Percentiles rank a stretch among this genome's conserved stretches.
Evolutionary conservation across 2,888 invertebrate species (phyloP).

Genomic region (Dione vanillae): DNA sequence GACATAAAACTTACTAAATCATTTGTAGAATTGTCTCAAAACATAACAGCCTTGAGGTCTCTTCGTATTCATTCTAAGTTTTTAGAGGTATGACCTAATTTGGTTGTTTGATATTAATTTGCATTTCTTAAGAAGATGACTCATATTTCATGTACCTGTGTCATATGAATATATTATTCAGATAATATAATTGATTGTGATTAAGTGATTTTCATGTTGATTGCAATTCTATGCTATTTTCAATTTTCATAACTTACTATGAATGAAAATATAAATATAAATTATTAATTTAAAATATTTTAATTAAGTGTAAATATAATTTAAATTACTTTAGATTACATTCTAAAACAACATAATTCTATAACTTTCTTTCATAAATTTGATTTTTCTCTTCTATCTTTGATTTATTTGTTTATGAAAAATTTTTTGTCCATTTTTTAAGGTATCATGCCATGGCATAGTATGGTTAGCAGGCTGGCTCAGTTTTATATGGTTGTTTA

Average conservation of each 20-base stretch:
- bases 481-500: conserved; percentile 90
- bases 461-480: conserved; percentile 92
- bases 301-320: too few relatives aligned
- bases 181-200: not conserved
- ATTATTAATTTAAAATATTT: too few relatives aligned
- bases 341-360: too few relatives aligned
- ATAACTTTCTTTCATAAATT: too few relatives aligned
- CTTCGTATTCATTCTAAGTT: conserved; percentile 82
- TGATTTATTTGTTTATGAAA: too few relatives aligned
- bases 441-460: conserved; percentile 95
- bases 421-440: conserved; percentile 49
- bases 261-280: too few relatives aligned
- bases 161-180: not conserved
- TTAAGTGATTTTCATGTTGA: too few relatives aligned
- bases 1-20: conserved; percentile 82
- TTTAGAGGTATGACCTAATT: conserved; percentile 75
- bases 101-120: not conserved
- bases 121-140: conserved; percentile 1
- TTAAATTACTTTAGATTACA: too few relatives aligned
- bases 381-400: too few relatives aligned
- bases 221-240: too few relatives aligned
- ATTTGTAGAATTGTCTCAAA: conserved; percentile 77
- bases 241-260: too few relatives aligned
- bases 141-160: conserved; percentile 1
- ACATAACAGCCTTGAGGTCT: conserved; percentile 76